These are phyloP conservation scores for Notoglanidium macrostoma DNA, from an alignment of 2,797 vertebrate genomes.

Conservation along the genomic window DNA sequence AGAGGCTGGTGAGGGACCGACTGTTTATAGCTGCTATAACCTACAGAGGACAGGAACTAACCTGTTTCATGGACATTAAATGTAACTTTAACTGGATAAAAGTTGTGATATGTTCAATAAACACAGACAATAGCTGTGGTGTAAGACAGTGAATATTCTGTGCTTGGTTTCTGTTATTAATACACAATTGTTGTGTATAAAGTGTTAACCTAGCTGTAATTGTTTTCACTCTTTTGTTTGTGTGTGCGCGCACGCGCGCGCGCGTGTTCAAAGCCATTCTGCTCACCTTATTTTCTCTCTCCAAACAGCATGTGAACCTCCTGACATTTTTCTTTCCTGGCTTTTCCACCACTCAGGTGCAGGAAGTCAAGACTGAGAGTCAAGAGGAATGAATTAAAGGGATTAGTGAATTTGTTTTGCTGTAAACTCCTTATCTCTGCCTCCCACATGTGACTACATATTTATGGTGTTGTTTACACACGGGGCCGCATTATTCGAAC, in stretches of 20 bases:
- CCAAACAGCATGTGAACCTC: neutral
- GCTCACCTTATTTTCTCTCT: neutral
- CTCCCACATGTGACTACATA: constrained; percentile 74
- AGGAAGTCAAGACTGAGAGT: constrained; percentile 50
- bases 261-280: neutral
- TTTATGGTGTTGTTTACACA: constrained; percentile 73
- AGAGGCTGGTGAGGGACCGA: neutral
- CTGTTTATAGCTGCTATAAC: neutral
- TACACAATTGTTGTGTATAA: neutral
- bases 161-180: neutral
- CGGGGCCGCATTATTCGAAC: constrained; percentile 73
- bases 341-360: constrained; percentile 35
- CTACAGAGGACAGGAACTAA: neutral
- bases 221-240: neutral
- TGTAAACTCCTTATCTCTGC: constrained; percentile 78
- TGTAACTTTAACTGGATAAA: neutral
- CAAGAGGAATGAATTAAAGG: constrained; percentile 74
- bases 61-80: neutral
- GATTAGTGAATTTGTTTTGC: constrained; percentile 75
- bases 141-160: neutral
- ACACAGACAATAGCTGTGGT: neutral
- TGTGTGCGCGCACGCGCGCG: neutral
- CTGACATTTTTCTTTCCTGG: constrained; percentile 11
- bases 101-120: neutral
- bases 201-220: neutral